These are phyloP conservation scores for Ditula angustiorana DNA, from an alignment of 2,888 invertebrate species.

Conservation along the genomic window DNA sequence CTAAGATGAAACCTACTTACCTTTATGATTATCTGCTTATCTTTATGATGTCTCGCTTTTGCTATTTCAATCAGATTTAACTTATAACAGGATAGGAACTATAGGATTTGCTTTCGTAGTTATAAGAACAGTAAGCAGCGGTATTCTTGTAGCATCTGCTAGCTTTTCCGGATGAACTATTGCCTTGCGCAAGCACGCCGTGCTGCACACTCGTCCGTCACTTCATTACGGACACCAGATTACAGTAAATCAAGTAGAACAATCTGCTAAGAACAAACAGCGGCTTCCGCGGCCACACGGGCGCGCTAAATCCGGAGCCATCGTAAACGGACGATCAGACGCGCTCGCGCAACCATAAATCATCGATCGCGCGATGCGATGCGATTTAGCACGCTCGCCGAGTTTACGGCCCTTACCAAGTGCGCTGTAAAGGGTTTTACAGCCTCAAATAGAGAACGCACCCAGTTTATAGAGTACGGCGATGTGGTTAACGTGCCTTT, in stretches of 20 bases:
- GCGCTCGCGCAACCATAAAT: conserved; percentile 69
- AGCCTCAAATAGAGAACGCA: conserved; percentile 47
- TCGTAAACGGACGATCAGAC: conserved; percentile 74
- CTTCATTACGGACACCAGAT: conserved; percentile 56
- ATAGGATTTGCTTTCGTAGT: not conserved
- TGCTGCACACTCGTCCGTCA: conserved; percentile 51
- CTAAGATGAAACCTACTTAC: too few species aligned
- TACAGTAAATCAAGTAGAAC: conserved; percentile 66
- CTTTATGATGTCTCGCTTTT: too few species aligned
- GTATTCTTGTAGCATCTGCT: conserved; percentile 26
- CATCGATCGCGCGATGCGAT: conserved; percentile 72
- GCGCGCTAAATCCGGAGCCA: conserved; percentile 64
- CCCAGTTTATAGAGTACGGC: conserved; percentile 39
- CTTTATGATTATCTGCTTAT: too few species aligned
- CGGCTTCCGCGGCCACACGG: conserved; percentile 67
- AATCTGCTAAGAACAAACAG: conserved; percentile 58
- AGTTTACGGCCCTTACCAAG: conserved; percentile 66
- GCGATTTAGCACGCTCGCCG: conserved; percentile 66
- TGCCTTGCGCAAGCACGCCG: conserved; percentile 44
- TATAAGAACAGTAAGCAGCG: not conserved
- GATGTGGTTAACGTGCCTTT: conserved; percentile 42
- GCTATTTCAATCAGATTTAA: not conserved
- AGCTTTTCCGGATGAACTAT: conserved; percentile 23
- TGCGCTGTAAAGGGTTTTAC: conserved; percentile 68
- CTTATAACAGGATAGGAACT: not conserved